A percentile compares a stretch with the other conserved stretches of the same genome.
phyloP scores from a whole-genome alignment of 2,888 invertebrate genomes.

The Andrena praecox region DNA sequence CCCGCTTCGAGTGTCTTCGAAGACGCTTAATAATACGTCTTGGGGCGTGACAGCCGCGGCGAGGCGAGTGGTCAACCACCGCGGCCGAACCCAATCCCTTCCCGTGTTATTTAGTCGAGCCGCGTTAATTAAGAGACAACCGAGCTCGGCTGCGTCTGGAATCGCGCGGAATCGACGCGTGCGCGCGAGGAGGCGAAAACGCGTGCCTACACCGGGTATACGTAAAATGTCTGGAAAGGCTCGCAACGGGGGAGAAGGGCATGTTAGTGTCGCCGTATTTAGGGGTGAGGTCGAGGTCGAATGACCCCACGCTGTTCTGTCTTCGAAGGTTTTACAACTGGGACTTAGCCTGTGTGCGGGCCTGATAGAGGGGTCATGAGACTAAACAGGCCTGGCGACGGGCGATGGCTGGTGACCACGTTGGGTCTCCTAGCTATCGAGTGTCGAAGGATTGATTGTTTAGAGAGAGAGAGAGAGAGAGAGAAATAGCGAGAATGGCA shows the following conservation, averaged over 20 bases:
- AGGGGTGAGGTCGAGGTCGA: too few species aligned
- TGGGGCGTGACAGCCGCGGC: conserved; percentile 13
- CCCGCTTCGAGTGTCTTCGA: conserved; percentile 34
- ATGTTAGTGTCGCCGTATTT: too few species aligned
- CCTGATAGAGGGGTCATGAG: too few species aligned
- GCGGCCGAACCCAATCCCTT: conserved; percentile 4
- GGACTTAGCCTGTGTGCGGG: too few species aligned
- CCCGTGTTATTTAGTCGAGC: conserved; percentile 13
- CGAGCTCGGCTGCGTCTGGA: conserved; percentile 6
- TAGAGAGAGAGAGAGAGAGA: too few species aligned
- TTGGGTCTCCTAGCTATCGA: too few species aligned
- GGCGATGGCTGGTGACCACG: too few species aligned
- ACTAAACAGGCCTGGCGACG: too few species aligned
- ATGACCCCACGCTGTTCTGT: too few species aligned
- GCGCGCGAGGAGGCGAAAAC: background rate
- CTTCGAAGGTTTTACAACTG: too few species aligned
- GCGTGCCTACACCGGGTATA: background rate
- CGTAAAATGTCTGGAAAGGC: background rate
- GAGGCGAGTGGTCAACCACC: conserved; percentile 8
- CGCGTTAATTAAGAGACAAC: conserved; percentile 18
- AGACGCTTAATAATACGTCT: conserved; percentile 34
- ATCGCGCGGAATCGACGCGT: background rate
- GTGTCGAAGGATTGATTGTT: too few species aligned
- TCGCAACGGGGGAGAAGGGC: background rate
- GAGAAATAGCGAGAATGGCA: too few species aligned